Conservation (phyloP, 2,113 vertebrate genomes). For the Oxygymnocypris stewartii region DNA sequence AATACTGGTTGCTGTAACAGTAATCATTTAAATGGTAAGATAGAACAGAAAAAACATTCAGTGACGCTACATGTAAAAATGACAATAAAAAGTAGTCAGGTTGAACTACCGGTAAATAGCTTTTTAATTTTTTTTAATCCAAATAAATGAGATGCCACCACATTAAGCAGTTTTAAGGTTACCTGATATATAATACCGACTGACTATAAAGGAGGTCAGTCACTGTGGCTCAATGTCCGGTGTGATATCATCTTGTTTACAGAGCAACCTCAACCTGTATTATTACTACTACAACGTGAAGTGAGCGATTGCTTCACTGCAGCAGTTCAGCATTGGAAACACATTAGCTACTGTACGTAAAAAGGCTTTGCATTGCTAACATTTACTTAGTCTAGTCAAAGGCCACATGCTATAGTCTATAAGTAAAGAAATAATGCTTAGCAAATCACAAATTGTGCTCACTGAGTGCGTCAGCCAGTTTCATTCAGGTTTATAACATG, state of each 20-base stretch:
- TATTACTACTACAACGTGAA: conserved; percentile 31
- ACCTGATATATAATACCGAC: neutral
- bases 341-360: conserved; percentile 12
- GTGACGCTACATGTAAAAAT: neutral
- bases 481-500: neutral
- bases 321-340: neutral
- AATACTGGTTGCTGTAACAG: neutral
- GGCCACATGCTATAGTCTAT: conserved; percentile 40
- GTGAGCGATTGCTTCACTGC: neutral
- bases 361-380: conserved; percentile 45
- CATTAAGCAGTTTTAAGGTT: neutral
- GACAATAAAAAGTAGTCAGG: neutral
- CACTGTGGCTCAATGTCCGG: neutral
- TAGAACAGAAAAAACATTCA: neutral
- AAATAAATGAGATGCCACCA: neutral
- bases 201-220: neutral
- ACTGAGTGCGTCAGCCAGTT: neutral
- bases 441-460: neutral
- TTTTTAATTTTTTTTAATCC: neutral
- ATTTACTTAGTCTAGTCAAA: conserved; percentile 49
- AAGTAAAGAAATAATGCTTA: conserved; percentile 28
- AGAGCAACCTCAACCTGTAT: conserved; percentile 34
- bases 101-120: neutral
- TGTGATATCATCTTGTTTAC: conserved; percentile 46
- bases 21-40: neutral